Percentiles rank a stretch among this genome's conserved stretches.
Evolutionary conservation across 2,797 vertebrate species (phyloP).

Genomic region (Anguilla megastoma): DNA sequence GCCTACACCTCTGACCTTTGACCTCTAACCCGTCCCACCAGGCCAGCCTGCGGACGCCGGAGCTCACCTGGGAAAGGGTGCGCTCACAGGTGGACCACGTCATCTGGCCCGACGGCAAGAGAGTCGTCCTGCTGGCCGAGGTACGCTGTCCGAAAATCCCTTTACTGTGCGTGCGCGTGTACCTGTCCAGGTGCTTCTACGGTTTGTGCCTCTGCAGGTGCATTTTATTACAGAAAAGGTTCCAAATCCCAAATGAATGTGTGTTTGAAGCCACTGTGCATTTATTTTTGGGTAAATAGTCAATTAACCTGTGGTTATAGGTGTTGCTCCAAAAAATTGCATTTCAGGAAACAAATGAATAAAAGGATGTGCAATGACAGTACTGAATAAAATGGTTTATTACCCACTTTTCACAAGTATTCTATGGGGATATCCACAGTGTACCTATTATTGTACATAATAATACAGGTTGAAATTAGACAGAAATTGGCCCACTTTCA

Average conservation of each 20-base stretch:
- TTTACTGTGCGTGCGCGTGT: not conserved
- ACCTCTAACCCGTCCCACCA: slow-evolving; percentile 48
- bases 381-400: not conserved
- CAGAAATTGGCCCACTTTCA: not conserved
- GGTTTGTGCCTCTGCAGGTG: not conserved
- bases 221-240: not conserved
- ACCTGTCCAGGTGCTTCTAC: not conserved
- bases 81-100: slow-evolving; percentile 93
- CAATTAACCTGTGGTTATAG: not conserved
- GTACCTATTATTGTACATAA: not conserved
- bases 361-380: not conserved
- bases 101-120: slow-evolving; percentile 93
- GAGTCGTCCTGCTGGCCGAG: slow-evolving; percentile 92
- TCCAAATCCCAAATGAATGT: not conserved
- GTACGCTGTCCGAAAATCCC: slow-evolving; percentile 56
- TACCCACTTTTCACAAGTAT: not conserved
- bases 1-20: not conserved
- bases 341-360: not conserved
- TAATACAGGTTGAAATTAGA: not conserved
- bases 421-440: not conserved
- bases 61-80: slow-evolving; percentile 93
- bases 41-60: slow-evolving; percentile 90
- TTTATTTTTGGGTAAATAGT: not conserved
- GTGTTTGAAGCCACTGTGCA: slow-evolving; percentile 4
- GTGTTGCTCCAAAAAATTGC: not conserved